Evolutionary conservation across 35 echinoderm and acorn worm genomes (phyloP), one percentile per base, ranked within the genome.

Genomic region (Stichopus chloronotus): DNA sequence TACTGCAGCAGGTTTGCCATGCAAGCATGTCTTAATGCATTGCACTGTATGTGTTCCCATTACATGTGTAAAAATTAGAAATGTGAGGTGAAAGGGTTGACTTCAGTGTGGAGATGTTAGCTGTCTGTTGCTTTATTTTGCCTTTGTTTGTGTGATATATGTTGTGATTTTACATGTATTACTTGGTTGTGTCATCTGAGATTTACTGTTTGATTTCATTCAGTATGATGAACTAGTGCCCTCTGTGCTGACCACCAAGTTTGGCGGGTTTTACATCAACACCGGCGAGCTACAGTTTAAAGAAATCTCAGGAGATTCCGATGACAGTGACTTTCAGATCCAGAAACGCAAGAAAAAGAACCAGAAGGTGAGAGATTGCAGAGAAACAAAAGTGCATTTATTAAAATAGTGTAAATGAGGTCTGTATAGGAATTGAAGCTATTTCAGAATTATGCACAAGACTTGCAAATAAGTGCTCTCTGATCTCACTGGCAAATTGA

Each of bases 251-350:
- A 96, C 95, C 52, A 99, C 97, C 8, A 95, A 96, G 90, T 93
- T 96, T 77, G 97, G 97, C 53, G 97, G 97, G 10, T 99, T 99
- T 81, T 99, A 99, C 79, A 99, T 99, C 93, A 99, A 99, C 78
- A 92, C 95, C 56, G 97, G 97, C 19, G 91, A 96, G 71, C 94
- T 99, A 8, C 79, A 99, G 16, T 99, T 99, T 85, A 96, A 92
- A 58, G 95, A 96, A 79, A 95, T 94, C 53, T 96, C 94, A 25
- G 96, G 91, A 23, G 94, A 93, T n/a, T 96, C 96, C 13, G 94
- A 95, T 60, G 94, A 94, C 53, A 92, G 87, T 9, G 97, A 96
- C 65, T 94, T 94, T 61, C 87, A 99, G 25, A 85, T 90, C 54
- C 58, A 84, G 59, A 92, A 91, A 30, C 78, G 88, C 4, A 92